These are phyloP conservation scores for Carcina quercana DNA, from an alignment of 2,888 invertebrate species.

Conservation along the genomic window DNA sequence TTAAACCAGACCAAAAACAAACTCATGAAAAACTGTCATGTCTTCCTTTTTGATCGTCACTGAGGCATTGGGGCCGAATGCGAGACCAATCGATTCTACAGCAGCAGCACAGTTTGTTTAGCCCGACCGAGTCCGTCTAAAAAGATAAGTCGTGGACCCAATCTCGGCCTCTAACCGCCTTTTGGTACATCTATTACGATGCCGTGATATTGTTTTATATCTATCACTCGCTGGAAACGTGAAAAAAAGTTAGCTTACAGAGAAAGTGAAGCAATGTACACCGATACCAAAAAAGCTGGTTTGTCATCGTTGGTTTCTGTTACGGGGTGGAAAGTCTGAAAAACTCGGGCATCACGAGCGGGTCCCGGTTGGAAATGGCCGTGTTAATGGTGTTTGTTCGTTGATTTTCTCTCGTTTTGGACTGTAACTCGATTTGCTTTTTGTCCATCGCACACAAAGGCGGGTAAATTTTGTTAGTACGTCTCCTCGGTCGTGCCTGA, in stretches of 20 bases:
- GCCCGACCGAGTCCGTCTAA: conserved; percentile 54
- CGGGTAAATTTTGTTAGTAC: conserved; percentile 65
- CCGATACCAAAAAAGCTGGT: too few species aligned
- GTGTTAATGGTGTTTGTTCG: conserved; percentile 70
- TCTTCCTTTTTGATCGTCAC: conserved; percentile 30
- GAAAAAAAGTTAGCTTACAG: too few species aligned
- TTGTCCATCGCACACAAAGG: conserved; percentile 55
- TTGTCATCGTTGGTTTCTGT: conserved; percentile 2
- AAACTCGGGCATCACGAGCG: conserved; percentile 66
- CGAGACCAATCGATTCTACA: conserved; percentile 58
- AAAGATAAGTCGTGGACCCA: conserved; percentile 64
- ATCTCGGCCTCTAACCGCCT: conserved; percentile 37
- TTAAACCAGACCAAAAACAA: not conserved
- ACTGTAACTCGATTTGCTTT: conserved; percentile 72
- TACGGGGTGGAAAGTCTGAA: conserved; percentile 36
- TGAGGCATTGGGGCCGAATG: conserved; percentile 30
- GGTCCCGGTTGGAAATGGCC: conserved; percentile 62
- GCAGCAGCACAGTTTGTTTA: conserved; percentile 62
- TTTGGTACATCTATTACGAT: too few species aligned
- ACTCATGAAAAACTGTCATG: conserved; percentile 10
- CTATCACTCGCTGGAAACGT: too few species aligned
- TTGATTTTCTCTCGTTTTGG: conserved; percentile 70
- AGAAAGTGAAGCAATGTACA: too few species aligned
- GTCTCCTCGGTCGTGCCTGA: conserved; percentile 39
- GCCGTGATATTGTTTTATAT: not conserved